Evolutionary conservation across 2,113 vertebrate species (phyloP), one percentile per base, ranked within the genome.

Genomic region (Lathamus discolor): DNA sequence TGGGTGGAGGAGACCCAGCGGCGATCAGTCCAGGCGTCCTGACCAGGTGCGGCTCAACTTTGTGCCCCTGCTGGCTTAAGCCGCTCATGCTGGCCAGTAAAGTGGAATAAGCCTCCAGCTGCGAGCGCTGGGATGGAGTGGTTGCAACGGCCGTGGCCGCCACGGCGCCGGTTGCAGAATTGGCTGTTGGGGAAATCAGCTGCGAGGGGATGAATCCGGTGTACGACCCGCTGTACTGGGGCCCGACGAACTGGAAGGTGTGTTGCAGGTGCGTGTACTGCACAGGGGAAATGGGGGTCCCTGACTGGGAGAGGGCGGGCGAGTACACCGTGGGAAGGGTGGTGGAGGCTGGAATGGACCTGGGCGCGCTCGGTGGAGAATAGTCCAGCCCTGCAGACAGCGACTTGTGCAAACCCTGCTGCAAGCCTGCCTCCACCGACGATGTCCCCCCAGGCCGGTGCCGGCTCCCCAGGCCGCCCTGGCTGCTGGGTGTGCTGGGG

Each of bases 221-320:
- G 72, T 99, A 99, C 59, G 99, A 98, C 75, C 98, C 96, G 5
- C 98, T 97, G 96, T 99, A 99, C 55, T 98, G 98, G 27, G 98
- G 98, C 95, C 98, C 98, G 9, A 99, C 98, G 12, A 99, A 99
- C 98, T 99, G 99, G 97, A 99, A 98, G 85, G 98, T 99, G 95
- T 98, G 98, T 31, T 98, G 98, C 97, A 99, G 97, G 90, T 99
- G 99, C 1, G 99, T 97, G 82, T 99, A 99, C 97, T 99, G 99
- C 97, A 98, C 97, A 0, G 98, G 98, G 51, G 98, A 98, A 89
- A 99, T 98, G 0, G 99, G 98, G 51, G 99, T 98, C 85, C 99
- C 98, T 64, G 98, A 98, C 94, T 98, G 99, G 48, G 99, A 98
- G 62, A 98, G 86, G 70, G 98, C 94, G 4, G 99, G 98, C 2